phyloP scores from a whole-genome alignment of 2,888 invertebrate genomes.

The Mythimna vitellina region DNA sequence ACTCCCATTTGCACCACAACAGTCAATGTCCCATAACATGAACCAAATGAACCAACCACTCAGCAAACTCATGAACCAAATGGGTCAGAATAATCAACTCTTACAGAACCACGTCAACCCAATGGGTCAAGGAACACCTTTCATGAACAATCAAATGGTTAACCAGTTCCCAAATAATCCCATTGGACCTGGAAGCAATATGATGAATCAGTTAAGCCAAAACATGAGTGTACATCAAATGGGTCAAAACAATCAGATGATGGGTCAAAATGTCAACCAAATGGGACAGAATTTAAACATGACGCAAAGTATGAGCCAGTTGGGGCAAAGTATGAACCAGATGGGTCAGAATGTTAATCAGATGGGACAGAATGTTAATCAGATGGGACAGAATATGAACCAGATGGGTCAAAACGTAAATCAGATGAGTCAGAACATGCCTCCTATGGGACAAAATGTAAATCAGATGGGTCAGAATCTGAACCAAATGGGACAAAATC shows the following conservation, averaged over 20 bases:
- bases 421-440: constrained; percentile 68
- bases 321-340: constrained; percentile 72
- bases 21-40: constrained; percentile 75
- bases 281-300: constrained; percentile 73
- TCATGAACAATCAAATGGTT: constrained; percentile 72
- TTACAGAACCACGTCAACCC: constrained; percentile 70
- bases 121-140: constrained; percentile 63
- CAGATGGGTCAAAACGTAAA: constrained; percentile 71
- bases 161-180: constrained; percentile 61
- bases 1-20: constrained; percentile 83
- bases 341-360: constrained; percentile 65
- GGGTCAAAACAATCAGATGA: constrained; percentile 71
- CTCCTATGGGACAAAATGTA: constrained; percentile 73
- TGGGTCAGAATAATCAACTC: constrained; percentile 69
- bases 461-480: constrained; percentile 70
- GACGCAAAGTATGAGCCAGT: constrained; percentile 65
- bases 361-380: constrained; percentile 64
- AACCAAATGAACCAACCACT: constrained; percentile 78
- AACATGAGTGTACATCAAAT: constrained; percentile 66
- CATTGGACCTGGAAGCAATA: constrained; percentile 65
- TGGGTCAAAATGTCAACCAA: constrained; percentile 71
- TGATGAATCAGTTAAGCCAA: constrained; percentile 66
- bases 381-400: constrained; percentile 69
- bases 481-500: constrained; percentile 70
- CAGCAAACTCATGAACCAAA: constrained; percentile 76